Evolutionary conservation across 1,140 invertebrate species (phyloP), one percentile per base, ranked within the genome.

Genomic region (Atta cephalotes): DNA sequence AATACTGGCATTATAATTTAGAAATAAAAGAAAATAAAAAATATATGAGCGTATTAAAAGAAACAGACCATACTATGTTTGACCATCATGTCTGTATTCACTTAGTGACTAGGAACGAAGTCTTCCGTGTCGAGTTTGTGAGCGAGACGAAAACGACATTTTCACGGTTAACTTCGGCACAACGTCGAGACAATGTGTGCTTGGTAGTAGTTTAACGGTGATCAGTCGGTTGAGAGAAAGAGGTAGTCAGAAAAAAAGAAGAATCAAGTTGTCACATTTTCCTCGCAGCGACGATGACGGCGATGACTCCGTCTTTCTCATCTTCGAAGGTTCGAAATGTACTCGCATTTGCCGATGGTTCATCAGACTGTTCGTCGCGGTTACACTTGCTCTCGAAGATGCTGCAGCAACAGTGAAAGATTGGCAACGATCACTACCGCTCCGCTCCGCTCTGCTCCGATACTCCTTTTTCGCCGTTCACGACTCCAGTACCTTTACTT

Each of bases 401-500:
- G 88, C 35, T 76, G 74, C 71, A 80, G 85, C 80, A 90, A 90
- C 93, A 88, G 92, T 89, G 91, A 18, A 91, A 92, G 89, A 91
- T 84, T 87, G 88, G 72, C 53, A 87, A 81, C 66, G 86, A 65
- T 78, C 78, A 51, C 25, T 21, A 51, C 25, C 45, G 45, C 72
- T 49, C 31, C 62, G 74, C 21, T 49, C 31, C 62, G 74, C 21
- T 74, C 53, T 31, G 74, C 60, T 87, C 35, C 86, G 71, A 79
- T 90, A 86, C 86, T 31, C 49, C 60, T 72, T 81, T 71, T 81
- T 56, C 56, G 63, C n/a, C 25, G 12, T 63, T 45, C 28, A 58
- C 58, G 85, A 72, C 81, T 86, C 87, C 85, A 89, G 88, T 90
- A 92, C 91, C 93, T 92, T 93, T 92, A 93, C 92, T 89, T 93